Conservation (phyloP, 1,140 invertebrate species). For the Drosophila watanabei region DNA sequence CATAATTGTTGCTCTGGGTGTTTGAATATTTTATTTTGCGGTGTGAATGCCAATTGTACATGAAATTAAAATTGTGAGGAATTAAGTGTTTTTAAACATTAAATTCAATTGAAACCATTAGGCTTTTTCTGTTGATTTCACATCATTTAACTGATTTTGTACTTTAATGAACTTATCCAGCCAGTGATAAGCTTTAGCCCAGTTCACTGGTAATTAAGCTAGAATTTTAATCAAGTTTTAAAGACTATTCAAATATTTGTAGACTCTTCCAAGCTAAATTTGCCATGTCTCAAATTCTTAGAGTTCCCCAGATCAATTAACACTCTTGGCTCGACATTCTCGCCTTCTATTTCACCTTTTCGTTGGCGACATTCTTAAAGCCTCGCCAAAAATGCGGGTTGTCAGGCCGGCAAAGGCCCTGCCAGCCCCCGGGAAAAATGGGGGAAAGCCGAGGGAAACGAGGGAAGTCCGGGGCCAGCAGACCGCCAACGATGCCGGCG, state of each 20-base stretch:
- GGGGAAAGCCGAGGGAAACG: slow-evolving; percentile 1
- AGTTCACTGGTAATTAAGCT: neutral
- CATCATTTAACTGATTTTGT: neutral
- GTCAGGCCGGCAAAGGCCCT: slow-evolving; percentile 15
- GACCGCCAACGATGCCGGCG: slow-evolving; percentile 43
- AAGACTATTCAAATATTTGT: neutral
- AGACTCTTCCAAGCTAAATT: neutral
- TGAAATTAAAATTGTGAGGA: slow-evolving; percentile 3
- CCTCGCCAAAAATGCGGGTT: slow-evolving; percentile 54
- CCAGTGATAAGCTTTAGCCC: no score
- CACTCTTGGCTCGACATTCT: slow-evolving; percentile 33
- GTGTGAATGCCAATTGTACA: neutral
- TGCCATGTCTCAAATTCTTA: slow-evolving; percentile 18
- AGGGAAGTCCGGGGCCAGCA: slow-evolving; percentile 1
- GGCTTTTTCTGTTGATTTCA: neutral
- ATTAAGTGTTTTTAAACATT: neutral
- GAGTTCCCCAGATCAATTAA: slow-evolving; percentile 43
- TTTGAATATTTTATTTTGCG: slow-evolving; percentile 22
- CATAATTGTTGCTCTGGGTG: slow-evolving; percentile 2
- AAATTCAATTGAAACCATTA: slow-evolving; percentile 15
- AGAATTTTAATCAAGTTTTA: neutral
- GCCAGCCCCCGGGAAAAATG: slow-evolving; percentile 14
- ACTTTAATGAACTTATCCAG: neutral
- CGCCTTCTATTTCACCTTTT: slow-evolving; percentile 25
- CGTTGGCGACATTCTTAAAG: slow-evolving; percentile 54